A percentile compares a stretch with the other conserved stretches of the same genome.
These are phyloP conservation scores for Lampropteryx suffumata DNA, from an alignment of 2,888 invertebrate species.

Conservation along the genomic window DNA sequence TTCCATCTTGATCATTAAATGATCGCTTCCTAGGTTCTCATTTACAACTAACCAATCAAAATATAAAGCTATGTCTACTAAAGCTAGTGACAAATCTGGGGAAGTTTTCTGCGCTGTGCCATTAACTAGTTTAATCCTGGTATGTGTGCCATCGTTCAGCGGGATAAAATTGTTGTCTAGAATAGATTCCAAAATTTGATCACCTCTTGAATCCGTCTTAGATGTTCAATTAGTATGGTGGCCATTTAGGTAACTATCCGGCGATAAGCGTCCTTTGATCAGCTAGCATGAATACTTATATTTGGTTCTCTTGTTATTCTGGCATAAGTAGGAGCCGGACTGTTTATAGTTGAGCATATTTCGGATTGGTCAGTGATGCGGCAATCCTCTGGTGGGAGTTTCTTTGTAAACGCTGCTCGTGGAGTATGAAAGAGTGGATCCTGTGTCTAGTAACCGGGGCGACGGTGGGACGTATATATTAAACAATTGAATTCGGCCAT, in stretches of 20 bases:
- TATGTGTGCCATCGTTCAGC: slow-evolving; percentile 28
- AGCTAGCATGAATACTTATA: slow-evolving; percentile 16
- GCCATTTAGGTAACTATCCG: slow-evolving; percentile 27
- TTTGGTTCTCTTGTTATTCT: neutral
- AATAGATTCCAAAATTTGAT: slow-evolving; percentile 23
- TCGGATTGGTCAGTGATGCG: too few relatives aligned
- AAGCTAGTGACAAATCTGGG: neutral
- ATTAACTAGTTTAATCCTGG: slow-evolving; percentile 28
- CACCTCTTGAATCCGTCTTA: slow-evolving; percentile 27
- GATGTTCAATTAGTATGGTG: slow-evolving; percentile 32
- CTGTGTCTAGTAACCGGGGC: neutral
- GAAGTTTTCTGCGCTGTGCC: neutral
- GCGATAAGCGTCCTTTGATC: neutral
- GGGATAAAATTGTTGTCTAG: slow-evolving; percentile 18
- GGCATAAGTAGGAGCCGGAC: too few relatives aligned
- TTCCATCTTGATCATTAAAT: slow-evolving; percentile 2
- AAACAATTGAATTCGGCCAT: too few relatives aligned
- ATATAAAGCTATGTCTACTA: neutral
- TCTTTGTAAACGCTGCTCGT: too few relatives aligned
- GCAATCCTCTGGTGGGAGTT: too few relatives aligned
- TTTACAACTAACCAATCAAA: neutral
- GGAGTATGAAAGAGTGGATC: too few relatives aligned
- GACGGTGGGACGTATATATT: too few relatives aligned
- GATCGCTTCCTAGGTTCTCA: slow-evolving; percentile 3
- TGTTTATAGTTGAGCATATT: too few relatives aligned